These are phyloP conservation scores for Malacosoma neustria DNA, from an alignment of 2,888 invertebrate species.

Conservation along the genomic window DNA sequence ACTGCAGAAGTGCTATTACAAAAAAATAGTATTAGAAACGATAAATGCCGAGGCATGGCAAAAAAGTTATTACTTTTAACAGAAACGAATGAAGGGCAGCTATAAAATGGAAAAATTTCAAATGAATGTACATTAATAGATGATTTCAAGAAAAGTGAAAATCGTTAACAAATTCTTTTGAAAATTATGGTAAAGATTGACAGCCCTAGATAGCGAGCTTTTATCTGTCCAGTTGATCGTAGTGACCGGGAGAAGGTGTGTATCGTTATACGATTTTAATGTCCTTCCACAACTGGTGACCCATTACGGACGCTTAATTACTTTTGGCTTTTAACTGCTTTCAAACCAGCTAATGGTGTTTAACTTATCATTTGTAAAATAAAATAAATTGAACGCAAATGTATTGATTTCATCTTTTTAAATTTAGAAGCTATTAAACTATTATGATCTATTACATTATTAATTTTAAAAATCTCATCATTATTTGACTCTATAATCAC, in stretches of 20 bases:
- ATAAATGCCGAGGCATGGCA: too few species aligned
- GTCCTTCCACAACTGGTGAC: background rate
- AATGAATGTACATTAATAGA: too few species aligned
- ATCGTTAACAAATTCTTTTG: background rate
- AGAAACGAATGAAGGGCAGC: too few species aligned
- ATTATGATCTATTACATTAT: too few species aligned
- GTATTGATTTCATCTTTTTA: background rate
- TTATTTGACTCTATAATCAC: too few species aligned
- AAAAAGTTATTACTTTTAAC: too few species aligned
- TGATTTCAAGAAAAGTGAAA: too few species aligned
- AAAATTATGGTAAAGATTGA: background rate
- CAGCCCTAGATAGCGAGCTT: background rate
- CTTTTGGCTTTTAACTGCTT: background rate
- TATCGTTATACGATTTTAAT: background rate
- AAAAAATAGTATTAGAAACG: too few species aligned
- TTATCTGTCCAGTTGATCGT: background rate
- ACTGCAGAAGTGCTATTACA: too few species aligned
- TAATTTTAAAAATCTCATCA: too few species aligned
- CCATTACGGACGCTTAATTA: background rate
- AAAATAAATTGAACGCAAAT: background rate
- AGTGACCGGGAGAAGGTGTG: background rate
- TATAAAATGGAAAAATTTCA: too few species aligned
- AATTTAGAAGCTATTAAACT: too few species aligned
- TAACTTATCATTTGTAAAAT: background rate
- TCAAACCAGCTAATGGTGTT: background rate